phyloP scores from a whole-genome alignment of 2,888 invertebrate genomes.

The Muschampia plurimacula region DNA sequence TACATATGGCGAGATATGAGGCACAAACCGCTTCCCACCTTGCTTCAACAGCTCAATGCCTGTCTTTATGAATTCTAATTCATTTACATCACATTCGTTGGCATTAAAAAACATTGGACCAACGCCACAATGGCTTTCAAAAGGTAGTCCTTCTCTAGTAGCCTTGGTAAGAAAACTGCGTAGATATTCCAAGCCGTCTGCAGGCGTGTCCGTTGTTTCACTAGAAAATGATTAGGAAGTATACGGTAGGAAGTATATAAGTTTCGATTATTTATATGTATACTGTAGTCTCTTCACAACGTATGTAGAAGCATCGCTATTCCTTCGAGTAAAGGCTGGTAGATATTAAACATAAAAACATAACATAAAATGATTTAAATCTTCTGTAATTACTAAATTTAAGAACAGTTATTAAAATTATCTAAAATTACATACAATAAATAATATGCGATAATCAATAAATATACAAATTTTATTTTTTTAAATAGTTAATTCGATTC shows the following conservation, averaged over 20 bases:
- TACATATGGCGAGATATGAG: conserved; percentile 76
- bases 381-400: too few species aligned
- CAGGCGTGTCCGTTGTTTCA: conserved; percentile 52
- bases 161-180: conserved; percentile 58
- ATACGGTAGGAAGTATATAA: background rate
- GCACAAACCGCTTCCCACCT: conserved; percentile 63
- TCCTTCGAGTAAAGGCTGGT: too few species aligned
- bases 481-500: too few species aligned
- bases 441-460: too few species aligned
- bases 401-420: too few species aligned
- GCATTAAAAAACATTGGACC: conserved; percentile 63
- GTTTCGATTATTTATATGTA: background rate
- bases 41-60: conserved; percentile 55
- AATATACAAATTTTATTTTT: too few species aligned
- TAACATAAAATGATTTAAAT: too few species aligned
- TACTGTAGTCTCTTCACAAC: too few species aligned
- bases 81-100: conserved; percentile 50
- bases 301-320: too few species aligned
- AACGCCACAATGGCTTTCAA: conserved; percentile 73
- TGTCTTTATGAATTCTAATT: conserved; percentile 41
- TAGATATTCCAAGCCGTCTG: conserved; percentile 51
- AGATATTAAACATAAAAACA: too few species aligned
- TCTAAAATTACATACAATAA: too few species aligned
- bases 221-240: conserved; percentile 54
- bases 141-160: conserved; percentile 55